phyloP scores from a whole-genome alignment of 1,140 invertebrate genomes.

The Trachymyrmex septentrionalis region DNA sequence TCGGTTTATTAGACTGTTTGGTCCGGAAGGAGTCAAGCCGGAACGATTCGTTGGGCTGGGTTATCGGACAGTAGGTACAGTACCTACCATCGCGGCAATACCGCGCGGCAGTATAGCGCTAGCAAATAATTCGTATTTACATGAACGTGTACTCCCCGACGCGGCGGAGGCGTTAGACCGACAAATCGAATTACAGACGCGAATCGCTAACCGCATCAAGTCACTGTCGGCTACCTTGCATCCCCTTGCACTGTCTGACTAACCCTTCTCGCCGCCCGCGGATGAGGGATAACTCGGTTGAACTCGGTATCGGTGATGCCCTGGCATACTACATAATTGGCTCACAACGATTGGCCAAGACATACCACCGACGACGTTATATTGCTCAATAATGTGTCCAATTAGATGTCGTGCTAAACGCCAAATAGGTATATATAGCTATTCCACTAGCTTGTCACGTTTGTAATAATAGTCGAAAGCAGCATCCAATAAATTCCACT shows the following conservation, averaged over 20 bases:
- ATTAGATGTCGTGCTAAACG: slow-evolving; percentile 62
- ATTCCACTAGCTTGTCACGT: background rate
- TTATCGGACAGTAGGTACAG: slow-evolving; percentile 60
- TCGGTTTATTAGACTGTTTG: slow-evolving; percentile 62
- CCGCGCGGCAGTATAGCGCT: slow-evolving; percentile 29
- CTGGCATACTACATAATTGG: slow-evolving; percentile 73
- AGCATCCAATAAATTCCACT: slow-evolving; percentile 19
- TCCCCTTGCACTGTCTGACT: slow-evolving; percentile 76
- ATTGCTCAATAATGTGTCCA: slow-evolving; percentile 53
- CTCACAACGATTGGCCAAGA: slow-evolving; percentile 71
- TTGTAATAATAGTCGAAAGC: slow-evolving; percentile 26
- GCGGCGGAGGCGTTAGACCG: slow-evolving; percentile 79
- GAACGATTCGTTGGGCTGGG: slow-evolving; percentile 61
- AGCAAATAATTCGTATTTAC: slow-evolving; percentile 82
- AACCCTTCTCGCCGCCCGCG: slow-evolving; percentile 68
- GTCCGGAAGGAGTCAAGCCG: slow-evolving; percentile 56
- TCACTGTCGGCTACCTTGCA: slow-evolving; percentile 81
- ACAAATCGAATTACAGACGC: slow-evolving; percentile 81
- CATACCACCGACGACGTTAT: slow-evolving; percentile 56
- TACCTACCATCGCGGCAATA: slow-evolving; percentile 59
- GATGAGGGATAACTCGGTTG: slow-evolving; percentile 71
- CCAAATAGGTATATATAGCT: background rate
- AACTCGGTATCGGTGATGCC: slow-evolving; percentile 73
- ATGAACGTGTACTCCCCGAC: slow-evolving; percentile 79
- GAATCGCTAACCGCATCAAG: slow-evolving; percentile 82